Base-by-base conservation (phyloP, 2,797 vertebrate genomes). In the Bradypodion ventrale region DNA sequence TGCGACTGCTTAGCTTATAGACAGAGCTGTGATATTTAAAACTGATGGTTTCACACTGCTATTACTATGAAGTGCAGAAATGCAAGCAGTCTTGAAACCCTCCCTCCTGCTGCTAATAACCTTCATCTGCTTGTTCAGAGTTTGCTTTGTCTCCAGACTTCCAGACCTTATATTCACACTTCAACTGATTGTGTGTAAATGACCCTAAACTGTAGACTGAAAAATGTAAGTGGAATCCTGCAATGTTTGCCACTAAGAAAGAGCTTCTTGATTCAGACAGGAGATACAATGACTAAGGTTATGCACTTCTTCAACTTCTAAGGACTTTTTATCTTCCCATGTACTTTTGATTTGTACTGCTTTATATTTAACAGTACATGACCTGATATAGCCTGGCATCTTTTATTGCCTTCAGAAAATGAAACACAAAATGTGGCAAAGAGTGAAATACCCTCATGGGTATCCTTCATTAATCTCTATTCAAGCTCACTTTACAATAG, bases 341-440 rank as follows among this genome's bases (percentile, higher is more conserved):
- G n/a, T 76, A 62, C 25, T 49, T 81, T 76, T 82, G 79, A 81
- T 82, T 87, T 84, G 12, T 25, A 46, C 59, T 69, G 8, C 49
- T 88, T 89, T 74, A 68, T 70, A 84, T 66, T 19, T 80, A 88
- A 83, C 66, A 69, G 0, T 1, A 40, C n/a, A 65, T 75, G 80
- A 84, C 15, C 6, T 83, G 65, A 75, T 74, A 15, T 49, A 76
- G 56, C 65, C 65, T 49, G 65, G n/a, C 4, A 49, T 9, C 0
- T 80, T 90, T 90, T 75, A 62, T 74, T 79, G 10, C 75, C 75
- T 90, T 81, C 60, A 3, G 21, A 80, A 92, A 89, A 76, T 77
- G 42, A 23, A 89, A 87, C 0, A 80, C 83, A 86, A 25, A 78
- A 85, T 62, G 63, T 83, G n/a, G 37, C 12, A 80, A 87, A 16